Conservation (phyloP, 2,888 invertebrate genomes). For the Synergus japonicus region DNA sequence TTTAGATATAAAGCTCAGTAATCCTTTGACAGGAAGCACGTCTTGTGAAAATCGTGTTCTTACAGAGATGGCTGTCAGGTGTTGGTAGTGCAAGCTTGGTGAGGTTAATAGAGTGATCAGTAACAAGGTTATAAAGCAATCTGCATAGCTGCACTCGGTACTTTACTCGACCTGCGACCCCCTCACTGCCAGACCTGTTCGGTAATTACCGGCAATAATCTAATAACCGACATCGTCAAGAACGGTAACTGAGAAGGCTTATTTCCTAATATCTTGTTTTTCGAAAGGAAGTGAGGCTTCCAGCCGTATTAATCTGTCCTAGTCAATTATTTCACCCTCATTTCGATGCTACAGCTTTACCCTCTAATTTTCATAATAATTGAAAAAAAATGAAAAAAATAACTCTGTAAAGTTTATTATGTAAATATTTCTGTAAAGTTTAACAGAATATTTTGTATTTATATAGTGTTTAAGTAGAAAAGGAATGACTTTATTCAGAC, state of each 20-base stretch:
- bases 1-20: not conserved
- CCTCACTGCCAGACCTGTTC: conserved; percentile 60
- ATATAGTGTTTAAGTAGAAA: too few relatives aligned
- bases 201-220: conserved; percentile 74
- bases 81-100: conserved; percentile 60
- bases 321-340: not conserved
- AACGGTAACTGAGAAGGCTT: conserved; percentile 63
- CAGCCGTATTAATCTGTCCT: not conserved
- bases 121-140: conserved; percentile 77
- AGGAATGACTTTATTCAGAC: too few relatives aligned
- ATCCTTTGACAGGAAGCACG: conserved; percentile 3
- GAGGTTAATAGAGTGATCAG: conserved; percentile 75
- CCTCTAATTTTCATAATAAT: not conserved
- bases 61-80: conserved; percentile 38
- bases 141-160: conserved; percentile 73
- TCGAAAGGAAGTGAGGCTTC: conserved; percentile 18
- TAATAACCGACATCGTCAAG: conserved; percentile 72
- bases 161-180: conserved; percentile 57
- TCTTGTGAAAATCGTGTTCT: conserved; percentile 34
- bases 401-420: too few relatives aligned
- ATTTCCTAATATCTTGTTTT: conserved; percentile 36
- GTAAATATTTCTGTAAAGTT: too few relatives aligned
- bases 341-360: not conserved
- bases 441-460: too few relatives aligned
- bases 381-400: not conserved